phyloP scores from a whole-genome alignment of 2,888 invertebrate species.

The Adineta ricciae region DNA sequence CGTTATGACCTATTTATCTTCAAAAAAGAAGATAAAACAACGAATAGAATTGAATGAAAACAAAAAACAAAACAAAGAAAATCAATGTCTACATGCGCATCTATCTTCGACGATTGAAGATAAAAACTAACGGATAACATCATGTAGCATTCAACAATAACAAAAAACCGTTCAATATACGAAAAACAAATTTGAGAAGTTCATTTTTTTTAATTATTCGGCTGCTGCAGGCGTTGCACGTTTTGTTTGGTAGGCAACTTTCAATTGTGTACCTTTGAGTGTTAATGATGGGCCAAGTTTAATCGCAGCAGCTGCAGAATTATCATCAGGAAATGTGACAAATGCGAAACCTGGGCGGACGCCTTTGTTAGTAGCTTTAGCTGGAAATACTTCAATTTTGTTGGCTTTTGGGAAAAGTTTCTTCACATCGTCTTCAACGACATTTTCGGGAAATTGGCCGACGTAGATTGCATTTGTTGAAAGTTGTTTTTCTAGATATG shows the following conservation, averaged over 20 bases:
- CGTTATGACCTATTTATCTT: neutral
- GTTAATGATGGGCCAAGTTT: neutral
- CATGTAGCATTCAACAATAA: neutral
- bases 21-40: neutral
- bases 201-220: neutral
- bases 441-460: conserved; percentile 16
- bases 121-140: neutral
- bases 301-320: neutral
- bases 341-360: neutral
- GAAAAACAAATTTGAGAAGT: neutral
- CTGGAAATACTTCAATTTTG: neutral
- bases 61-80: neutral
- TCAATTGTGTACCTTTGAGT: conserved; percentile 11
- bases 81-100: neutral
- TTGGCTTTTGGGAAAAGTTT: neutral
- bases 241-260: neutral
- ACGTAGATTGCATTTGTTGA: neutral
- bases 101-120: neutral
- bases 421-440: neutral
- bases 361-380: neutral
- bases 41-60: neutral
- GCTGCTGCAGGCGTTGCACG: neutral
- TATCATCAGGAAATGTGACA: conserved; percentile 5
- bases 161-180: neutral
- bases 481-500: conserved; percentile 15